phyloP scores from a whole-genome alignment of 1,140 invertebrate genomes.

The Geopemphigus sp. region DNA sequence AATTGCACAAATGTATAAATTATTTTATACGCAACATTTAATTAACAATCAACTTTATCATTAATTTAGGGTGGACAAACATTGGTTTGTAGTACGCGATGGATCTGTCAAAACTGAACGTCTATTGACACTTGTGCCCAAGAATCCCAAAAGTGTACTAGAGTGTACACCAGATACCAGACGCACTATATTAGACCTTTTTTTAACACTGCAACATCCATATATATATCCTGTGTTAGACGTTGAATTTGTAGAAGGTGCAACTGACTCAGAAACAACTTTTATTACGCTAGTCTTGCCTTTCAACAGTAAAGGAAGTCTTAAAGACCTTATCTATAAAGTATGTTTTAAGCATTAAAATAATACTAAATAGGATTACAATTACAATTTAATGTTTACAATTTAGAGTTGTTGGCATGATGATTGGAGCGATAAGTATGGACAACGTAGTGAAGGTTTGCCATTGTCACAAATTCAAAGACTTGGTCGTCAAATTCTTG shows the following conservation, averaged over 20 bases:
- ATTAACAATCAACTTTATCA: background rate
- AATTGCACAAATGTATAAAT: background rate
- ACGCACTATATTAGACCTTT: conserved; percentile 73
- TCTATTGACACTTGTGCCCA: conserved; percentile 73
- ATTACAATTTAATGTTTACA: background rate
- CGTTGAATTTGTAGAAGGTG: conserved; percentile 64
- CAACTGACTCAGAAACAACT: conserved; percentile 59
- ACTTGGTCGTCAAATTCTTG: conserved; percentile 82
- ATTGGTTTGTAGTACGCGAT: conserved; percentile 86
- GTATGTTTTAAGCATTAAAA: conserved; percentile 57
- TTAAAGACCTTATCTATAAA: conserved; percentile 86
- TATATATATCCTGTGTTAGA: conserved; percentile 87
- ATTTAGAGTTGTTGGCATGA: conserved; percentile 66
- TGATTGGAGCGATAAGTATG: conserved; percentile 70
- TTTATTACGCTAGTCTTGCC: conserved; percentile 75
- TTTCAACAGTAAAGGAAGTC: conserved; percentile 76
- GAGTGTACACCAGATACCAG: conserved; percentile 59
- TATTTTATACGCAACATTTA: background rate
- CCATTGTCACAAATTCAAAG: conserved; percentile 75
- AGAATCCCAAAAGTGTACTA: conserved; percentile 62
- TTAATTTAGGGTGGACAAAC: conserved; percentile 72
- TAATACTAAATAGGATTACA: background rate
- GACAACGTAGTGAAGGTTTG: conserved; percentile 65
- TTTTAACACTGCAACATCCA: conserved; percentile 82
- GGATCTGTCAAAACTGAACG: conserved; percentile 76